Conservation (phyloP, 1,140 invertebrate species). For the Eumaeus atala region DNA sequence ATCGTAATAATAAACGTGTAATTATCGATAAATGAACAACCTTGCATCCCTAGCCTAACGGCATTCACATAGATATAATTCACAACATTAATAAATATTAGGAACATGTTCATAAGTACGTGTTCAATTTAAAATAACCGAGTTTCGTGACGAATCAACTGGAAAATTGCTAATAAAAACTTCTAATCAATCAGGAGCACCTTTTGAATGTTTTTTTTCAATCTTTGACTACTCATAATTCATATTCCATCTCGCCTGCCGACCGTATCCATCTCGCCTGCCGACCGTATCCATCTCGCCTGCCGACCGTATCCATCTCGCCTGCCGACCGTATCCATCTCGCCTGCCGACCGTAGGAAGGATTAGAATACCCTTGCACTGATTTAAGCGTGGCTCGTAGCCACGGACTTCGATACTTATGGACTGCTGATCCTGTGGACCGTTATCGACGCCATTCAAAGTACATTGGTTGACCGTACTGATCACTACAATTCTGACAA, state of each 20-base stretch:
- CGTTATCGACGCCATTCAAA: no score
- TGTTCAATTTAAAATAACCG: not conserved
- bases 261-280: conserved; percentile 39
- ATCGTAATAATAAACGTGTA: no score
- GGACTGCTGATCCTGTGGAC: no score
- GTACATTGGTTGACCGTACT: no score
- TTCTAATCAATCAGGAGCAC: conserved; percentile 2
- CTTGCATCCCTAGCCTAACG: no score
- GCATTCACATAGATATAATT: no score
- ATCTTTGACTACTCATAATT: conserved; percentile 30
- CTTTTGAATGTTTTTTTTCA: conserved; percentile 5
- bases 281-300: conserved; percentile 40
- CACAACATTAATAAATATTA: no score
- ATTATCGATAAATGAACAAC: no score
- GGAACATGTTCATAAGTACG: no score
- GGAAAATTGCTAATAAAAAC: not conserved
- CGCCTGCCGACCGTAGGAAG: conserved; percentile 33
- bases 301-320: conserved; percentile 41
- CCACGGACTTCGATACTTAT: no score
- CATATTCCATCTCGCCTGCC: conserved; percentile 33
- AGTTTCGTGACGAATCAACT: not conserved
- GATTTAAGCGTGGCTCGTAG: conserved; percentile 43
- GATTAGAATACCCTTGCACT: conserved; percentile 38
- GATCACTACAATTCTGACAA: no score
- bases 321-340: conserved; percentile 39